Conservation (phyloP, 2,888 invertebrate genomes). For the Tipula vernalis region DNA sequence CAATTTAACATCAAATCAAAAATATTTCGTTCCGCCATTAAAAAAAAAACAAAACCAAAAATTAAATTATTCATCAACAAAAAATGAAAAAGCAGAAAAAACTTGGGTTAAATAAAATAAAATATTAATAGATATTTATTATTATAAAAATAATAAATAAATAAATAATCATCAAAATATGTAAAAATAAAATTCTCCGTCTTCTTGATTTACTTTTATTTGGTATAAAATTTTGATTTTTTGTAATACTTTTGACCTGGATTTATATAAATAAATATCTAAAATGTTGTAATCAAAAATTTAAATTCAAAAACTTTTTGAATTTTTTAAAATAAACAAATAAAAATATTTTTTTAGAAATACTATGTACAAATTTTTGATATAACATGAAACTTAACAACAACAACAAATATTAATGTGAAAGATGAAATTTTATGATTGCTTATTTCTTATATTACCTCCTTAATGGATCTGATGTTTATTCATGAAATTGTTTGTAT, state of each 20-base stretch:
- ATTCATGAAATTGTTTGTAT: not conserved
- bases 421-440: not conserved
- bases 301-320: not conserved
- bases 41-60: not conserved
- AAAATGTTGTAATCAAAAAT: not conserved
- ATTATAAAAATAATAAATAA: not conserved
- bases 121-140: not conserved
- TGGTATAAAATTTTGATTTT: not conserved
- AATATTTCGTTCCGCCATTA: not conserved
- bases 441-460: not conserved
- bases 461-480: not conserved
- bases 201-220: not conserved
- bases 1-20: not conserved
- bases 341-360: not conserved
- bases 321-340: too few species aligned
- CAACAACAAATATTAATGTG: not conserved
- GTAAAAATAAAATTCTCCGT: not conserved
- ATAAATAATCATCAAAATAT: not conserved
- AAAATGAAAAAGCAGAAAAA: not conserved
- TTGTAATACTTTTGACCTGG: not conserved
- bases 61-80: too few species aligned
- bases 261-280: not conserved
- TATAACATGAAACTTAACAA: not conserved
- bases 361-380: not conserved
- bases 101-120: not conserved